Evolutionary conservation across 1,140 invertebrate species (phyloP).

Genomic region (Drusus annulatus): DNA sequence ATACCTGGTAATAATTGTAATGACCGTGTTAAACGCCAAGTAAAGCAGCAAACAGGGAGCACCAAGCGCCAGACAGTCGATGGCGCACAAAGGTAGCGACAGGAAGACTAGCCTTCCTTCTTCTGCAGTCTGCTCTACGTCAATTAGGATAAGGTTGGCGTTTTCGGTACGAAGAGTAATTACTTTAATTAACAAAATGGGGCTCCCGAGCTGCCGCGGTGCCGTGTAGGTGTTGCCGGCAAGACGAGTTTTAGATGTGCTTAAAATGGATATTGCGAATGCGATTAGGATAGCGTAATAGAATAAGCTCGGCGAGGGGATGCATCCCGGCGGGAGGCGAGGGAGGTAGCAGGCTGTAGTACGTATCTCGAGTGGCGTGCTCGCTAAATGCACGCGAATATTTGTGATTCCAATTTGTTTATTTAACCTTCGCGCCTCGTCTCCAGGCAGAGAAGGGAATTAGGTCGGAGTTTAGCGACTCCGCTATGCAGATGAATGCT

Average conservation of each 20-base stretch:
- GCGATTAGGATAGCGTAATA: slow-evolving; percentile 56
- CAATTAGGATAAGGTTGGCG: slow-evolving; percentile 56
- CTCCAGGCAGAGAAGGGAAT: not conserved
- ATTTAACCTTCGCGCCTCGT: slow-evolving; percentile 41
- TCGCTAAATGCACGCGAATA: slow-evolving; percentile 46
- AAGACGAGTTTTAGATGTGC: slow-evolving; percentile 54
- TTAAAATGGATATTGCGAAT: slow-evolving; percentile 57
- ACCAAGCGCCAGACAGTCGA: too few relatives aligned
- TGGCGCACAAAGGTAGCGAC: not conserved
- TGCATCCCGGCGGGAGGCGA: slow-evolving; percentile 12
- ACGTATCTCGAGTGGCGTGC: not conserved
- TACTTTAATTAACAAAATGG: slow-evolving; percentile 56
- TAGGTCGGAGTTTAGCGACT: slow-evolving; percentile 33
- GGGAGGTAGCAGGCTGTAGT: not conserved
- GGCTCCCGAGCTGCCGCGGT: slow-evolving; percentile 41
- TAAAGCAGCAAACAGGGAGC: too few relatives aligned
- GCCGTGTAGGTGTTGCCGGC: slow-evolving; percentile 31
- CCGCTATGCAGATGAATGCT: slow-evolving; percentile 8
- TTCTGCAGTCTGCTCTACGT: slow-evolving; percentile 44
- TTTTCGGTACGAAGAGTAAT: slow-evolving; percentile 54
- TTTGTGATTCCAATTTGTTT: slow-evolving; percentile 53
- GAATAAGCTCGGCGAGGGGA: slow-evolving; percentile 49
- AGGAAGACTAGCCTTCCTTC: slow-evolving; percentile 14
- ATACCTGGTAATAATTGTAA: too few relatives aligned
- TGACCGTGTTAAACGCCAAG: too few relatives aligned